Evolutionary conservation across 2,113 vertebrate species (phyloP).

Genomic region (Zeus faber): DNA sequence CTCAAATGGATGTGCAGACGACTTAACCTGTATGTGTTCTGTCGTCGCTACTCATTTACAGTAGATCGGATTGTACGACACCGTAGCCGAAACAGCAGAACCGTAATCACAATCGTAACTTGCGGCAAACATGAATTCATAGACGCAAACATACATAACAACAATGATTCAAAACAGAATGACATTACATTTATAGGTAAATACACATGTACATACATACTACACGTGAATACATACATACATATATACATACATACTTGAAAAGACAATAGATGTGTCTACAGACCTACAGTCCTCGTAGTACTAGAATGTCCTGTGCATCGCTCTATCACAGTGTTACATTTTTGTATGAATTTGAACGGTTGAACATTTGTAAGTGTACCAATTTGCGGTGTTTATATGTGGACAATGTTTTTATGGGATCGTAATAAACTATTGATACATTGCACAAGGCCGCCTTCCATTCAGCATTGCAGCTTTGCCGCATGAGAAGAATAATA

Average conservation of each 20-base stretch:
- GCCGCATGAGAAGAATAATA: no score
- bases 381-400: constrained; percentile 73
- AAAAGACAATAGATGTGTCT: not conserved
- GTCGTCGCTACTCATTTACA: constrained; percentile 28
- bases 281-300: constrained; percentile 43
- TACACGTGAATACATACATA: not conserved
- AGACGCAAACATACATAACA: no score
- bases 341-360: constrained; percentile 66
- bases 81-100: no score
- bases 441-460: constrained; percentile 27
- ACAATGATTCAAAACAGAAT: no score
- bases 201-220: no score
- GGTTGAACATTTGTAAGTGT: constrained; percentile 69
- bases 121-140: no score
- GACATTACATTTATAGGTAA: no score
- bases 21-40: constrained; percentile 43
- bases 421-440: constrained; percentile 67
- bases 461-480: not conserved
- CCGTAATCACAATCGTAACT: no score
- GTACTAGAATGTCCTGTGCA: constrained; percentile 51
- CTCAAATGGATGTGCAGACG: constrained; percentile 45
- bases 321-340: constrained; percentile 48
- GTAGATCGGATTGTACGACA: not conserved
- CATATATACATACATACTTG: constrained; percentile 4
- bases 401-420: constrained; percentile 70